Evolutionary conservation across 2,797 vertebrate species (phyloP).

Genomic region (Spinibarbus caldwelli): DNA sequence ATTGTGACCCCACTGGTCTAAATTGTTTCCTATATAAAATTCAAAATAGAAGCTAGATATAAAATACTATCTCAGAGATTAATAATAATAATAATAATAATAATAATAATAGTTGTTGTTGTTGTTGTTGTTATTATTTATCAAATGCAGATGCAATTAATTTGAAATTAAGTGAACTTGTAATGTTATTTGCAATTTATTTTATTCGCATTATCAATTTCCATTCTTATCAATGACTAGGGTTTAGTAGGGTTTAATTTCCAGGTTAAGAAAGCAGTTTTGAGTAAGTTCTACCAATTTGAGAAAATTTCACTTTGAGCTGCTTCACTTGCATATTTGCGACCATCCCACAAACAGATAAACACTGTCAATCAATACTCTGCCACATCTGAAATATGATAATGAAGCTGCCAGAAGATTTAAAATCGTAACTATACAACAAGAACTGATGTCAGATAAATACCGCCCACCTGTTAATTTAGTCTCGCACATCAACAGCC

Average conservation of each 20-base stretch:
- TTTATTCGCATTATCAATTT: background rate
- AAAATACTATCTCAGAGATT: background rate
- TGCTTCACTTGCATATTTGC: background rate
- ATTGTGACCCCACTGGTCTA: background rate
- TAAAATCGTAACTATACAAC: background rate
- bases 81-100: too few relatives aligned
- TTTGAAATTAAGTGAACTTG: background rate
- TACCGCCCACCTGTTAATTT: background rate
- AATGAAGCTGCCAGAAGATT: conserved; percentile 5
- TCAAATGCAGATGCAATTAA: background rate
- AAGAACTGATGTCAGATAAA: background rate
- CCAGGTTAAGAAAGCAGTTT: background rate
- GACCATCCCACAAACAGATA: background rate
- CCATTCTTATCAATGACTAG: background rate
- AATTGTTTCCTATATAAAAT: background rate
- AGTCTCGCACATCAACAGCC: background rate
- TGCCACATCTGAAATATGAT: conserved; percentile 11
- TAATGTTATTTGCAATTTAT: background rate
- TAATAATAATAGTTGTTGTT: too few relatives aligned
- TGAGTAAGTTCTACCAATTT: conserved; percentile 9
- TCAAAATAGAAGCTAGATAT: background rate
- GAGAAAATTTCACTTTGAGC: background rate
- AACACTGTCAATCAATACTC: conserved; percentile 6
- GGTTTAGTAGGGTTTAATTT: background rate
- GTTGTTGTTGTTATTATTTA: background rate